A percentile compares a stretch with the other conserved stretches of the same genome.
phyloP scores from a whole-genome alignment of 2,888 invertebrate species.

The Aricia artaxerxes region DNA sequence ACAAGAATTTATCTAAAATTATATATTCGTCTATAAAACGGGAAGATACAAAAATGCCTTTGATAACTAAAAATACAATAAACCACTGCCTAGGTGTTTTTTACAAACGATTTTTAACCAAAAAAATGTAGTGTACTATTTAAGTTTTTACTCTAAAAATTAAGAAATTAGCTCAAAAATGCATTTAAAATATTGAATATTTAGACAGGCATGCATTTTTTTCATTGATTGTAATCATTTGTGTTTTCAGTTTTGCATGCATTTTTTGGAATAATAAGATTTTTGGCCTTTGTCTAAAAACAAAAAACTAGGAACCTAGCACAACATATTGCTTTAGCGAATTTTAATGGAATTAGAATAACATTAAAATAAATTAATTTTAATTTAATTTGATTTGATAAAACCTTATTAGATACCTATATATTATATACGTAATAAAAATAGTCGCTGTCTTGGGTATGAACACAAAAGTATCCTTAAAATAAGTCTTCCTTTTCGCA shows the following conservation, averaged over 20 bases:
- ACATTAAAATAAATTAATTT: background rate
- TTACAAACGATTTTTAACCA: slow-evolving; percentile 58
- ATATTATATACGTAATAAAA: background rate
- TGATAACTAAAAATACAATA: slow-evolving; percentile 43
- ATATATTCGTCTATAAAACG: background rate
- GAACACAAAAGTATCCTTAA: background rate
- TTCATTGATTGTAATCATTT: background rate
- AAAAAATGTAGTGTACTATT: slow-evolving; percentile 49
- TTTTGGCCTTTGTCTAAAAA: background rate
- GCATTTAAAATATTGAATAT: slow-evolving; percentile 13
- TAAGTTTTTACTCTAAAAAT: slow-evolving; percentile 47
- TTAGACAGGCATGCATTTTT: background rate
- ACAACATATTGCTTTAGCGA: background rate
- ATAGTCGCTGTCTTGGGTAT: background rate
- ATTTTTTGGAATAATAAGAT: background rate
- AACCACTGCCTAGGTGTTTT: slow-evolving; percentile 71
- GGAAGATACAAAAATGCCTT: slow-evolving; percentile 16
- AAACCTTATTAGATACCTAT: background rate
- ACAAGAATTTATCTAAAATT: slow-evolving; percentile 15
- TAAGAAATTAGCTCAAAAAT: slow-evolving; percentile 23
- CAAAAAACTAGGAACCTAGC: background rate
- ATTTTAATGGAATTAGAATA: background rate
- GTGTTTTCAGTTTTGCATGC: background rate
- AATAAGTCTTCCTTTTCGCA: slow-evolving; percentile 26
- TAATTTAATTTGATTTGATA: background rate